phyloP scores from a whole-genome alignment of 2,888 invertebrate genomes.

The Drosophila austrosaltans region DNA sequence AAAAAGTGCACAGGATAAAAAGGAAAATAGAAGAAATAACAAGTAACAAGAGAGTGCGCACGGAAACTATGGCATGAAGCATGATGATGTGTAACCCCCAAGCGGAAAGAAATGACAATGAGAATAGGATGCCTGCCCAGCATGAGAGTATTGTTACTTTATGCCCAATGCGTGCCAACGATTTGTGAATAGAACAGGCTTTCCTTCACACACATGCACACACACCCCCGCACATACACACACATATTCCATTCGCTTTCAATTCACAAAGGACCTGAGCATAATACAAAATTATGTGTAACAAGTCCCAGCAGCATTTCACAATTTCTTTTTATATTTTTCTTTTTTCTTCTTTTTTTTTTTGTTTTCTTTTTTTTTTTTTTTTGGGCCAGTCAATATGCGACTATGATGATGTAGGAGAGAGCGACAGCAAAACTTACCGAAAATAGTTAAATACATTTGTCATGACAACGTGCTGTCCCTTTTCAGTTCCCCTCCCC shows the following conservation, averaged over 20 bases:
- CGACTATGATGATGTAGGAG: constrained; percentile 12
- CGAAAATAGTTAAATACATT: constrained; percentile 79
- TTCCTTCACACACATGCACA: constrained; percentile 3
- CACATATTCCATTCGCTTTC: constrained; percentile 38
- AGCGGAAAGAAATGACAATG: constrained; percentile 44
- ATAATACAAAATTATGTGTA: constrained; percentile 78
- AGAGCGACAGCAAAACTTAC: constrained; percentile 53
- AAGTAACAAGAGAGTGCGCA: constrained; percentile 9
- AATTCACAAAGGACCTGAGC: constrained; percentile 59
- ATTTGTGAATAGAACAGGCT: constrained; percentile 61
- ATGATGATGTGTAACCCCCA: constrained; percentile 39
- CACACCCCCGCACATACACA: constrained; percentile 26
- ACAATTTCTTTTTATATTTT: constrained; percentile 32
- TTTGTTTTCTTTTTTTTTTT: constrained; percentile 39
- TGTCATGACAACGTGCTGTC: constrained; percentile 72
- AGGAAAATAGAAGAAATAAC: background rate
- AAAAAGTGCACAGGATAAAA: background rate
- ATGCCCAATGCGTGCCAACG: constrained; percentile 68
- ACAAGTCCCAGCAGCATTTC: constrained; percentile 65
- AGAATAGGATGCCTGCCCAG: constrained; percentile 10
- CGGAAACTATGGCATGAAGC: constrained; percentile 9
- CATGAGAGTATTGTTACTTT: constrained; percentile 46
- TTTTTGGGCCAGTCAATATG: constrained; percentile 64
- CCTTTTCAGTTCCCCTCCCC: background rate
- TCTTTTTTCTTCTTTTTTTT: constrained; percentile 31